Conservation (phyloP, 2,113 vertebrate species). For the Corydoras sp. region DNA sequence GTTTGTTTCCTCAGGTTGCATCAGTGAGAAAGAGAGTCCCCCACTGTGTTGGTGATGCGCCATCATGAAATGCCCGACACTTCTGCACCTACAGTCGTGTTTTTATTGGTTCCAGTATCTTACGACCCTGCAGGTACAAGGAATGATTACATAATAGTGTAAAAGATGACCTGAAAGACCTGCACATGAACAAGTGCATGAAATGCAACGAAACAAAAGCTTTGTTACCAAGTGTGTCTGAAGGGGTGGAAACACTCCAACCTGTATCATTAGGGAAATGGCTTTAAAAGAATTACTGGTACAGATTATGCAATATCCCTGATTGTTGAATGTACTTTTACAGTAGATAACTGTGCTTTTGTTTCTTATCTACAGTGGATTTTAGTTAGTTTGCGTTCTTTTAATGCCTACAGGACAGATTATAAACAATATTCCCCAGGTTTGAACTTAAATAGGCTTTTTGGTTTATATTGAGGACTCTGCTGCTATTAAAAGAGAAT, state of each 20-base stretch:
- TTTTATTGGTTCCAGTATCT: neutral
- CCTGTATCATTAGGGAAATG: neutral
- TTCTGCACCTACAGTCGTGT: neutral
- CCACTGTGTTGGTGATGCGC: neutral
- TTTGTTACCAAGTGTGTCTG: neutral
- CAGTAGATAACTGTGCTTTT: neutral
- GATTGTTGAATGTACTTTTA: constrained; percentile 15
- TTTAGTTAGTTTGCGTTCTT: constrained; percentile 8
- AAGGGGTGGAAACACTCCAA: constrained; percentile 8
- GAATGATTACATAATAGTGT: neutral
- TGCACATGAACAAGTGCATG: neutral
- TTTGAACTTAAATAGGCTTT: too few species aligned
- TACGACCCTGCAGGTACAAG: constrained; percentile 6
- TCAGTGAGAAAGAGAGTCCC: too few species aligned
- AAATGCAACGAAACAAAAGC: neutral
- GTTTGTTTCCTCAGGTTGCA: neutral
- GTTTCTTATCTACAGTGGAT: constrained; percentile 4
- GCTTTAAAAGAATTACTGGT: constrained; percentile 8
- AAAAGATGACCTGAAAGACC: neutral
- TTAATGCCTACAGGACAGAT: too few species aligned
- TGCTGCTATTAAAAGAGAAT: constrained; percentile 22
- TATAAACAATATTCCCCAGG: too few species aligned
- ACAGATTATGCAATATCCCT: constrained; percentile 18
- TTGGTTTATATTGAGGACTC: neutral
- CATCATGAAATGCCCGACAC: neutral